phyloP scores from a whole-genome alignment of 2,888 invertebrate genomes.

The Pachymerium ferrugineum region DNA sequence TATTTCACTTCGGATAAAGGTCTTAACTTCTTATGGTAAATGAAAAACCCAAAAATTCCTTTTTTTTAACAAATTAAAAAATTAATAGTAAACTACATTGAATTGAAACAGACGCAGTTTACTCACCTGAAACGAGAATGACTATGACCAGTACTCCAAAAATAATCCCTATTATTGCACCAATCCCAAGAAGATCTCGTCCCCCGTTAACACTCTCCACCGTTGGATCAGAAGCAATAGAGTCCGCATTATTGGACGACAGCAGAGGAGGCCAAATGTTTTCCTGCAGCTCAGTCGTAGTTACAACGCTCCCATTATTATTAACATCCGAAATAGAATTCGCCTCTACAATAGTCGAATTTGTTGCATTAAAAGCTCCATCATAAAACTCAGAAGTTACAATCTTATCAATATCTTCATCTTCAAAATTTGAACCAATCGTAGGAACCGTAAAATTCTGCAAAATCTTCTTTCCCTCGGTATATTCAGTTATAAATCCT shows the following conservation, averaged over 20 bases:
- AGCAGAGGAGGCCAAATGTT: background rate
- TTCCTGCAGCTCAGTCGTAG: background rate
- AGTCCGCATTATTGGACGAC: background rate
- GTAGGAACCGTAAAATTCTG: background rate
- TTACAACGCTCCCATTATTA: background rate
- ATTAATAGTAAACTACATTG: background rate
- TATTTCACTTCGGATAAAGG: conserved; percentile 47
- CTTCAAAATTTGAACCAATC: background rate
- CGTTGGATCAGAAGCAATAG: background rate
- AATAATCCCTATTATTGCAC: conserved; percentile 34
- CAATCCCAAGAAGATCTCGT: conserved; percentile 20
- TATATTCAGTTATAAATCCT: no score
- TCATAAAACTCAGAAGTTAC: background rate
- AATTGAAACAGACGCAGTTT: background rate
- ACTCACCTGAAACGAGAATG: conserved; percentile 31
- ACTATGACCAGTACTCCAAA: conserved; percentile 32
- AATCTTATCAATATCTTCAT: no score
- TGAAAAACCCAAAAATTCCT: conserved; percentile 61
- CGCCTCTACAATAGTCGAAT: background rate
- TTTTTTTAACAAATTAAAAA: conserved; percentile 33
- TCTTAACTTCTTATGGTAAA: conserved; percentile 58
- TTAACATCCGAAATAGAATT: background rate
- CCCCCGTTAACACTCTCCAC: background rate
- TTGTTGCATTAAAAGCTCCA: background rate
- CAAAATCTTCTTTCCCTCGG: no score